Base-by-base conservation (phyloP, 2,888 invertebrate species). In the Trissoscelio sp. region DNA sequence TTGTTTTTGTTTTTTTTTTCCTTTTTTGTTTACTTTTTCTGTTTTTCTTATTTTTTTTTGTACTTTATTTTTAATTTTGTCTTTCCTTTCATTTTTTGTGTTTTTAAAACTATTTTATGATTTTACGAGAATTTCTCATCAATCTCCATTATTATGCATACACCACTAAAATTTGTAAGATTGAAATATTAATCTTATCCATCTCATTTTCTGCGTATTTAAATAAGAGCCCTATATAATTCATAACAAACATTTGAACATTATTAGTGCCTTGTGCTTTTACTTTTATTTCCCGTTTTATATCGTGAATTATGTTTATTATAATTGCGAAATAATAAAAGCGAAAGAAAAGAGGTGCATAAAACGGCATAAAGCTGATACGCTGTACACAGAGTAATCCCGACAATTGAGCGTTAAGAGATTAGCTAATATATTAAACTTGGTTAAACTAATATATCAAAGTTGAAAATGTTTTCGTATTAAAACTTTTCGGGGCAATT, bases 401-500 rank as follows among this genome's bases (percentile, higher is more conserved):
- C 60, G 53, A 62, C 51, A 73, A 73, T 55, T 28, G 46, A 44
- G 42, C 53, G 34, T 55, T 64, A 74, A 74, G 18, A 46, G 64
- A 64, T 64, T 64, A 64, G 31, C 18, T 64, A 74, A 64, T 64
- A 64, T 55, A 73, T 62, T 62, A 53, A 62, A 44, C 53, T 73
- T 55, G 18, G 28, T 55, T 53, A 44, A 64, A 74, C 46, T 53
- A 55, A 64, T 74, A 37, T 46, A 55, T 64, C 55, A 55, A 22
- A 44, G 73, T 48, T 74, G 44, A 62, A 57, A 64, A 64, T 55
- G 64, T 64, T 74, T 74, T 44, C 57, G 31, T 53, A 62, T 62
- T 55, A 53, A 70, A 73, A 62, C 53, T 73, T 62, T 53, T 62
- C 34, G 22, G 22, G 16, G 44, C 73, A 55, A 62, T 73, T 73